Conservation (phyloP, 2,888 invertebrate genomes). For the Capitulum mitella region DNA sequence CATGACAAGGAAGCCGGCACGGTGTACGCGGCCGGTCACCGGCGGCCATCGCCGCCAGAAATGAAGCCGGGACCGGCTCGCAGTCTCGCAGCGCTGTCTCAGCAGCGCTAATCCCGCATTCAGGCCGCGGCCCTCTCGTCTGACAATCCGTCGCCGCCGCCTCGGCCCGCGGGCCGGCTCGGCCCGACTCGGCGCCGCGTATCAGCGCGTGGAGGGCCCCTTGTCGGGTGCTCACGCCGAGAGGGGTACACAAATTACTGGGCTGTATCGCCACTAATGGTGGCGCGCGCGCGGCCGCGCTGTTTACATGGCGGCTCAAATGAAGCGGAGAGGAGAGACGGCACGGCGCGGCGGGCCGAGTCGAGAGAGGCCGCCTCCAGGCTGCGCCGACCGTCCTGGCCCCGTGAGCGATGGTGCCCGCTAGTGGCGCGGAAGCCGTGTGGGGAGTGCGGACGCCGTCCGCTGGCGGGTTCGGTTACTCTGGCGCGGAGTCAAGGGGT, state of each 20-base stretch:
- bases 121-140: neutral
- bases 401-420: neutral
- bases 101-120: neutral
- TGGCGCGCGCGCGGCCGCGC: neutral
- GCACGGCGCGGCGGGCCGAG: neutral
- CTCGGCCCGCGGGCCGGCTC: too few relatives aligned
- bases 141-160: neutral
- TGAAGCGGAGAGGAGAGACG: conserved; percentile 2
- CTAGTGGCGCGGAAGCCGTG: neutral
- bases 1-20: too few relatives aligned
- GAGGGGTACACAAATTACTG: conserved; percentile 17
- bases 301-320: conserved; percentile 22
- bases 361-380: too few relatives aligned
- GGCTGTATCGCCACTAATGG: neutral
- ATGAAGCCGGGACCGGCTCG: too few relatives aligned
- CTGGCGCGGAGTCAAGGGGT: too few relatives aligned
- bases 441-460: neutral
- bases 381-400: neutral
- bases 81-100: neutral
- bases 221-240: neutral
- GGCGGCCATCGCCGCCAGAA: too few relatives aligned
- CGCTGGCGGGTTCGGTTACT: too few relatives aligned
- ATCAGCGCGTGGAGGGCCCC: neutral
- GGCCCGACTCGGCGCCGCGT: neutral
- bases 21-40: too few relatives aligned